Evolutionary conservation across 1,140 invertebrate genomes (phyloP).

Genomic region (Euglossa dilemma): DNA sequence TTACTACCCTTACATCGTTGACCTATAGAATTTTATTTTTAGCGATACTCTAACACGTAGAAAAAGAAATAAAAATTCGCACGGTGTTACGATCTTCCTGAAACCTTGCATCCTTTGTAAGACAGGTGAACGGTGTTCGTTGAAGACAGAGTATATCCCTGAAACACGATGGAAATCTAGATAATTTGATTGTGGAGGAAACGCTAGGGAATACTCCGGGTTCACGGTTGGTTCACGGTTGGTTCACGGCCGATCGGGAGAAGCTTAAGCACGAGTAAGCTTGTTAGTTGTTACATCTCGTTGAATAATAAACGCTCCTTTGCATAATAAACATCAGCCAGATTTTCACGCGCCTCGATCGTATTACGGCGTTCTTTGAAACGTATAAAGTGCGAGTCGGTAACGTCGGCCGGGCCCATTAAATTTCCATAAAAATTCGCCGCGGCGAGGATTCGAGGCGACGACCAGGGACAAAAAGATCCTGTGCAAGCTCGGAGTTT

Average conservation of each 20-base stretch:
- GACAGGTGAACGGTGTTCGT: no score
- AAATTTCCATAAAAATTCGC: conserved; percentile 54
- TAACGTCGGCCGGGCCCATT: conserved; percentile 31
- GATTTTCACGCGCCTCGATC: conserved; percentile 41
- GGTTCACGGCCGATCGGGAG: conserved; percentile 15
- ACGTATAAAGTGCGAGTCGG: conserved; percentile 41
- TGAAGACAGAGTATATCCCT: background rate
- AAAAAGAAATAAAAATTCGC: no score
- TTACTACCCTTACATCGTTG: no score
- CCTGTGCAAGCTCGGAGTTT: background rate
- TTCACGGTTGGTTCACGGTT: no score
- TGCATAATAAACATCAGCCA: conserved; percentile 49
- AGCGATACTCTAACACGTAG: no score
- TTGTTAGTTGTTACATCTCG: conserved; percentile 45
- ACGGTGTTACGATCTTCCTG: no score
- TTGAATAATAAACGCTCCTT: conserved; percentile 50
- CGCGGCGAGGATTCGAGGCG: background rate
- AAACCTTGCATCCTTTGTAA: no score
- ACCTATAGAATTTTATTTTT: no score
- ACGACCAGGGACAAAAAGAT: conserved; percentile 24
- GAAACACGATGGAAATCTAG: background rate
- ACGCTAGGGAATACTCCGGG: background rate
- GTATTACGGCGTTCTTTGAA: conserved; percentile 42
- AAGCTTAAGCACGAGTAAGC: conserved; percentile 32
- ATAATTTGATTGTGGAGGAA: background rate